Evolutionary conservation across 2,797 vertebrate species (phyloP).

Genomic region (Eidolon dupreanum): DNA sequence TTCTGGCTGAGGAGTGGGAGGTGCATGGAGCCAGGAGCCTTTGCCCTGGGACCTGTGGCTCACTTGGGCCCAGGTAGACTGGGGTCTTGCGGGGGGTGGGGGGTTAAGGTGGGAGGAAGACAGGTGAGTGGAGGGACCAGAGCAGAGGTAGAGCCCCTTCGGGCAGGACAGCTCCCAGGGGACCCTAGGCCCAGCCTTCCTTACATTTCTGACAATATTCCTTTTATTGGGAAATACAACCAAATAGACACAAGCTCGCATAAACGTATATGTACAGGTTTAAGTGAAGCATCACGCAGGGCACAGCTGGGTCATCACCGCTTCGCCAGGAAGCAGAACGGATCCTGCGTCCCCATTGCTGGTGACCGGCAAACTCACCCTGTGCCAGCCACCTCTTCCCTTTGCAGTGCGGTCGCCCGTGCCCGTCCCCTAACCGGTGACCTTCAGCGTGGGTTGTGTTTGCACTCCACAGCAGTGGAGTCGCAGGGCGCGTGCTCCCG

Average conservation of each 20-base stretch:
- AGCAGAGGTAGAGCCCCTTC: not conserved
- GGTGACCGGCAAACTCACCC: not conserved
- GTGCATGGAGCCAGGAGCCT: not conserved
- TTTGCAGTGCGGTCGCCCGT: not conserved
- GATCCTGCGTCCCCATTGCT: not conserved
- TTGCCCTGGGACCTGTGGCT: not conserved
- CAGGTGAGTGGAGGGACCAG: not conserved
- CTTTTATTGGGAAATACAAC: not conserved
- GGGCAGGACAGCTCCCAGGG: too few species aligned
- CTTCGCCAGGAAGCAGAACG: not conserved
- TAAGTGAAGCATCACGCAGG: not conserved
- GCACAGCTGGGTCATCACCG: not conserved
- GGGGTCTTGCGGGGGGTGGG: too few species aligned
- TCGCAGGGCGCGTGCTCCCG: fast-evolving
- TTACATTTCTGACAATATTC: not conserved
- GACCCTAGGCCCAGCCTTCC: not conserved
- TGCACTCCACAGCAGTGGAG: not conserved
- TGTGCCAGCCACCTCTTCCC: not conserved
- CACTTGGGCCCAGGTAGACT: too few species aligned
- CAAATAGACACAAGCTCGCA: not conserved
- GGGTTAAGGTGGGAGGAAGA: not conserved
- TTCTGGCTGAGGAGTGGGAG: not conserved
- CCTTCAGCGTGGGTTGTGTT: not conserved
- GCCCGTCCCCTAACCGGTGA: not conserved
- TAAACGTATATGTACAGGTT: not conserved